phyloP scores from a whole-genome alignment of 2,113 vertebrate genomes.

The Lepus timidus region DNA sequence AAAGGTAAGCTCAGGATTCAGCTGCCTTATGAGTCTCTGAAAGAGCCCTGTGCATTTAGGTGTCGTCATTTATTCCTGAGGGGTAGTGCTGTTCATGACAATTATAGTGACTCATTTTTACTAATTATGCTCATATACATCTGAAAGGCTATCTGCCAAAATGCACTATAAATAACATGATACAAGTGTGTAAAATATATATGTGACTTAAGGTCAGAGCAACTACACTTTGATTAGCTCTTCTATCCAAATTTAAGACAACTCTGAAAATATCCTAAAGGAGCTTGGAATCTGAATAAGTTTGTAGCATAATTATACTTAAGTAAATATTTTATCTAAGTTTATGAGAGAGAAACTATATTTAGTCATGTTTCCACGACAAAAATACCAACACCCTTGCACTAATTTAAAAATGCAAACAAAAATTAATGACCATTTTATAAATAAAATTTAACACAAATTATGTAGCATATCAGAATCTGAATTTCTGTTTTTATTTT shows the following conservation, averaged over 20 bases:
- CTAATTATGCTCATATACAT: background rate
- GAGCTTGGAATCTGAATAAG: slow-evolving; percentile 19
- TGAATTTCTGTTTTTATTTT: background rate
- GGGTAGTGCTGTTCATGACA: background rate
- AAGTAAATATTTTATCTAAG: slow-evolving; percentile 66
- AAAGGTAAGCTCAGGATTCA: fast-evolving
- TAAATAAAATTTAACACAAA: slow-evolving; percentile 23
- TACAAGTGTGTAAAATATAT: background rate
- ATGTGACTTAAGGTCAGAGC: slow-evolving; percentile 40
- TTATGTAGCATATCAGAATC: background rate
- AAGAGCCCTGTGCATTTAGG: background rate
- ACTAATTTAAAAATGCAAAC: slow-evolving; percentile 62
- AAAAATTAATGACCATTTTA: slow-evolving; percentile 23
- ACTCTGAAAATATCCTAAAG: background rate
- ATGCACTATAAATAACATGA: background rate
- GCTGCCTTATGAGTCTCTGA: background rate
- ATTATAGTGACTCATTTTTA: background rate
- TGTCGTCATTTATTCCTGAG: background rate
- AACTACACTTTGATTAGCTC: slow-evolving; percentile 6
- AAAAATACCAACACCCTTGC: slow-evolving; percentile 19
- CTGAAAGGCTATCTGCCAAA: slow-evolving; percentile 6
- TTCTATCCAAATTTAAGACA: slow-evolving; percentile 38
- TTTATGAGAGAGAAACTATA: background rate
- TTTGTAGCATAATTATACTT: slow-evolving; percentile 52
- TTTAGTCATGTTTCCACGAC: slow-evolving; percentile 27